phyloP scores from a whole-genome alignment of 1,140 invertebrate species.

The Leguminivora glycinivorella region DNA sequence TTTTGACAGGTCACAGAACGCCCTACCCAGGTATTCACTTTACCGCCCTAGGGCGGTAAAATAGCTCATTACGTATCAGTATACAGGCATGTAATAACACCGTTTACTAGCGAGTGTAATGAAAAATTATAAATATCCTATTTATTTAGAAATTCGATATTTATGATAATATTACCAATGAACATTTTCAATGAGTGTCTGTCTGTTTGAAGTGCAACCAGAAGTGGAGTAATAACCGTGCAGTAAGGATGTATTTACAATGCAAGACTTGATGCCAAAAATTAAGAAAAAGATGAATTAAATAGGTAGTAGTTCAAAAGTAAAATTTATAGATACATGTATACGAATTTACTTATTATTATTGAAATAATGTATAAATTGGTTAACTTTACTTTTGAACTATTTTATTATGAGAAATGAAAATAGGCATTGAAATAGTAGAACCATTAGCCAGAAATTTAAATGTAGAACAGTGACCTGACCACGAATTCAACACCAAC shows the following conservation, averaged over 20 bases:
- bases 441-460: background rate
- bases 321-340: background rate
- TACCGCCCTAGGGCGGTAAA: no score
- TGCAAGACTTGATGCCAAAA: background rate
- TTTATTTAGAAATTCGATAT: no score
- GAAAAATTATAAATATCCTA: no score
- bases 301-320: background rate
- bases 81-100: no score
- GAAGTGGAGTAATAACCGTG: background rate
- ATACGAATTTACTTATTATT: background rate
- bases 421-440: background rate
- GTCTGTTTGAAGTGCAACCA: background rate
- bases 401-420: background rate
- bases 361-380: background rate
- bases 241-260: background rate
- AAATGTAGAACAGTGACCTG: no score
- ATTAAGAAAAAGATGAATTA: background rate
- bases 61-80: no score
- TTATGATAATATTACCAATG: background rate
- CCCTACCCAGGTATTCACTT: no score
- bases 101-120: no score
- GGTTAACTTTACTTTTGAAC: background rate
- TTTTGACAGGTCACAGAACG: no score
- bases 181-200: background rate
- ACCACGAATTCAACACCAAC: no score